A percentile compares a stretch with the other conserved stretches of the same genome.
These are phyloP conservation scores for Prochilodus magdalenae DNA, from an alignment of 2,113 vertebrate genomes.

Conservation along the genomic window DNA sequence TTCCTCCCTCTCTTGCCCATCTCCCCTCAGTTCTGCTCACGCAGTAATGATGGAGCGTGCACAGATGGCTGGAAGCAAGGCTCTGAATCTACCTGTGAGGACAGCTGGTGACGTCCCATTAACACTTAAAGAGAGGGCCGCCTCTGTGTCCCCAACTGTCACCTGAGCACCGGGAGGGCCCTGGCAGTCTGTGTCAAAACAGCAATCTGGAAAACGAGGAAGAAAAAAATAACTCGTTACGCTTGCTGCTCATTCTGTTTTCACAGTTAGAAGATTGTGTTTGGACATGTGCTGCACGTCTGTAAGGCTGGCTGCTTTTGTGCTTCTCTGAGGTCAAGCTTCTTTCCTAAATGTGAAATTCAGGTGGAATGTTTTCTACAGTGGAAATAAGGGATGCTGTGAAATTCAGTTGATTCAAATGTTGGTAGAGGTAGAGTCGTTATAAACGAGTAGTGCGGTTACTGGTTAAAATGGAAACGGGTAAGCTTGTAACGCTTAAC, in stretches of 20 bases:
- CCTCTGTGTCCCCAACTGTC: conserved; percentile 40
- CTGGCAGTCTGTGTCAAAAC: conserved; percentile 21
- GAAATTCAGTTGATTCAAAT: not conserved
- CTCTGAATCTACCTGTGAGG: conserved; percentile 54
- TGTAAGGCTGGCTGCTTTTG: not conserved
- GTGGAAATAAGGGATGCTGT: too few relatives aligned
- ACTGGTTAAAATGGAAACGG: too few relatives aligned
- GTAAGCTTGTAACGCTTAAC: too few relatives aligned
- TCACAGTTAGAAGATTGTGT: not conserved
- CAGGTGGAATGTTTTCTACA: not conserved
- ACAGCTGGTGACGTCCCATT: conserved; percentile 55
- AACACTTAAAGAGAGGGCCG: conserved; percentile 51
- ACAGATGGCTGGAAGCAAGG: conserved; percentile 52
- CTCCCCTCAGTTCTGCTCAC: not conserved
- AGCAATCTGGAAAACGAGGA: conserved; percentile 24
- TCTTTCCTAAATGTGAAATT: not conserved
- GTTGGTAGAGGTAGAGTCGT: too few relatives aligned
- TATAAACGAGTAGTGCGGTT: too few relatives aligned
- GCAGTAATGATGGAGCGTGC: conserved; percentile 38
- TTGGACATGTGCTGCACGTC: not conserved
- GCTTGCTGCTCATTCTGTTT: not conserved
- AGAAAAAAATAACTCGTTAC: not conserved
- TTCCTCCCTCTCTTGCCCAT: not conserved
- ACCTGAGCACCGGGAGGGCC: conserved; percentile 47
- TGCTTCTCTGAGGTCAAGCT: not conserved